A percentile compares a stretch with the other conserved stretches of the same genome.
phyloP scores from a whole-genome alignment of 1,140 invertebrate species.

The Trichonephila inaurata region DNA sequence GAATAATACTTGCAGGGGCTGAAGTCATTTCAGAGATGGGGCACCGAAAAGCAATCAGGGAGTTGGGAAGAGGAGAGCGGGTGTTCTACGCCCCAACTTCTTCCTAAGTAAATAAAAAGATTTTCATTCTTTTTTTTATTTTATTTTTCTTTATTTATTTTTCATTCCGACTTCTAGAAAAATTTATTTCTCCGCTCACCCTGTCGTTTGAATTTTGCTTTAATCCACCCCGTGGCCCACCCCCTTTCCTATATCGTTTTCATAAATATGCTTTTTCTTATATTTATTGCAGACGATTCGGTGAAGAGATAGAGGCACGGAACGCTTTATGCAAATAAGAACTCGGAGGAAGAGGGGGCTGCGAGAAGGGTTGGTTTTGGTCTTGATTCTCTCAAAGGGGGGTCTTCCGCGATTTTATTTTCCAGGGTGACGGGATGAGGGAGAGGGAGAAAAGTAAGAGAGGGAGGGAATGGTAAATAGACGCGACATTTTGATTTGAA shows the following conservation, averaged over 20 bases:
- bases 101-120: slow-evolving; percentile 65
- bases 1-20: slow-evolving; percentile 63
- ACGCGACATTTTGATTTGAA: slow-evolving; percentile 32
- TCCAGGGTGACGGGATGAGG: neutral
- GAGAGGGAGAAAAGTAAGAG: neutral
- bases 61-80: neutral
- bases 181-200: slow-evolving; percentile 24
- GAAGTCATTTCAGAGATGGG: slow-evolving; percentile 54
- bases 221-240: slow-evolving; percentile 11
- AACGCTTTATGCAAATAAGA: slow-evolving; percentile 64
- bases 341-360: neutral
- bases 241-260: slow-evolving; percentile 53
- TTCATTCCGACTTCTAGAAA: slow-evolving; percentile 25
- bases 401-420: slow-evolving; percentile 20
- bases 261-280: slow-evolving; percentile 70
- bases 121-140: slow-evolving; percentile 20
- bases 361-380: neutral
- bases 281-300: slow-evolving; percentile 62
- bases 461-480: neutral
- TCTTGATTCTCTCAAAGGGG: neutral
- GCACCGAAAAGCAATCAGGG: slow-evolving; percentile 61
- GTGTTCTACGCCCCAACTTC: neutral
- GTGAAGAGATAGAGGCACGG: neutral
- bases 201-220: slow-evolving; percentile 63
- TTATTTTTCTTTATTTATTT: slow-evolving; percentile 34